phyloP scores from a whole-genome alignment of 1,140 invertebrate species.

The Drosophila bipectinata region DNA sequence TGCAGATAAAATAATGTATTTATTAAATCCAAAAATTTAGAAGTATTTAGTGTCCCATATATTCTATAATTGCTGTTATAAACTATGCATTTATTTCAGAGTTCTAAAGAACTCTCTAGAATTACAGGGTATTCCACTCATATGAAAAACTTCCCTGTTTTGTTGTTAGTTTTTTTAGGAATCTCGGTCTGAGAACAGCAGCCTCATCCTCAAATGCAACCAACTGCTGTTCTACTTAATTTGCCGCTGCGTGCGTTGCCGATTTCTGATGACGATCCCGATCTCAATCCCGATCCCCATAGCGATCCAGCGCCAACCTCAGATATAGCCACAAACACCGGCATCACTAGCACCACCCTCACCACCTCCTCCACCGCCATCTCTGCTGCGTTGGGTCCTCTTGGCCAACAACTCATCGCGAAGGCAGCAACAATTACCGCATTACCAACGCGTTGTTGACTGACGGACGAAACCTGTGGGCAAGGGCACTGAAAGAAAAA shows the following conservation, averaged over 20 bases:
- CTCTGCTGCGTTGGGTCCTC: neutral
- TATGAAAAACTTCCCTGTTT: constrained; percentile 4
- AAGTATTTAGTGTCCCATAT: no score
- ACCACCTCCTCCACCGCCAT: neutral
- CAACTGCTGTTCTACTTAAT: constrained; percentile 79
- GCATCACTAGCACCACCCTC: neutral
- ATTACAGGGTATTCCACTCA: constrained; percentile 28
- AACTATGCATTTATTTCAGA: neutral
- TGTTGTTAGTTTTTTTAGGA: constrained; percentile 28
- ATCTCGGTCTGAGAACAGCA: constrained; percentile 48
- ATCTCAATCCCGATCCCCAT: constrained; percentile 30
- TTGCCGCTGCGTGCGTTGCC: constrained; percentile 77
- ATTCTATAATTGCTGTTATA: no score
- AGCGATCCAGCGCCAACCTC: constrained; percentile 15
- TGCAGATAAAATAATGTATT: no score
- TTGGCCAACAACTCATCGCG: constrained; percentile 33
- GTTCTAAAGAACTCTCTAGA: no score
- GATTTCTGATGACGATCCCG: constrained; percentile 62
- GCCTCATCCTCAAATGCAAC: constrained; percentile 37
- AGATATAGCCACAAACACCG: constrained; percentile 10
- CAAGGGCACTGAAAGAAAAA: constrained; percentile 17
- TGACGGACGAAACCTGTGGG: constrained; percentile 37
- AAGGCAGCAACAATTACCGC: constrained; percentile 75
- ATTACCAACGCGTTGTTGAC: constrained; percentile 75
- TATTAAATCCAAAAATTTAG: no score